A percentile compares a stretch with the other conserved stretches of the same genome.
These are phyloP conservation scores for Agrotis ipsilon DNA, from an alignment of 2,888 invertebrate species.

Conservation along the genomic window DNA sequence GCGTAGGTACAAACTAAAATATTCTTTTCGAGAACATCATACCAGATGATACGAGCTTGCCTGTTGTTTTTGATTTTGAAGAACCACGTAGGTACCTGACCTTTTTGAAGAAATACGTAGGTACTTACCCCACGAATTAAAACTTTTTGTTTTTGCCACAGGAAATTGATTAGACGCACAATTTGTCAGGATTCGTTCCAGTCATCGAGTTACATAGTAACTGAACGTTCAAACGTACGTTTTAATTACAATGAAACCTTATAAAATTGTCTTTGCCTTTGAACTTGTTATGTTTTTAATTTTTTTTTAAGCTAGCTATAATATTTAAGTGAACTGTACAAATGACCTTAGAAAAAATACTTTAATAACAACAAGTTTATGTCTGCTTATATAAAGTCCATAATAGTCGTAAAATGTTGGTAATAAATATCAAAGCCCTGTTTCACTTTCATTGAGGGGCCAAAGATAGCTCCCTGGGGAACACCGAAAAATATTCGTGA, in stretches of 20 bases:
- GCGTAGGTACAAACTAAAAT: too few relatives aligned
- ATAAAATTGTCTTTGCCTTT: background rate
- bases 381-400: background rate
- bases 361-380: too few relatives aligned
- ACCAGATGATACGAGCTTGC: too few relatives aligned
- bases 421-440: background rate
- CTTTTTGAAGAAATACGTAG: too few relatives aligned
- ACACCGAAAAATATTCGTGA: slow-evolving; percentile 2
- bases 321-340: too few relatives aligned
- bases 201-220: slow-evolving; percentile 40
- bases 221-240: background rate
- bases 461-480: slow-evolving; percentile 9
- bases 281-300: too few relatives aligned
- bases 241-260: slow-evolving; percentile 44
- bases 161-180: slow-evolving; percentile 46
- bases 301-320: too few relatives aligned
- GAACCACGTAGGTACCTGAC: too few relatives aligned
- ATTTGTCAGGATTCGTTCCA: slow-evolving; percentile 50
- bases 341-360: too few relatives aligned
- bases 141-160: background rate
- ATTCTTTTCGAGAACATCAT: too few relatives aligned
- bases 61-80: too few relatives aligned
- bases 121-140: background rate
- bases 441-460: background rate
- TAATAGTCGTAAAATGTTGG: too few relatives aligned